These are phyloP conservation scores for Aurelia sp. DNA, from an alignment of 30 jellyfish, hydroid and myxozoan genomes.

Conservation along the genomic window DNA sequence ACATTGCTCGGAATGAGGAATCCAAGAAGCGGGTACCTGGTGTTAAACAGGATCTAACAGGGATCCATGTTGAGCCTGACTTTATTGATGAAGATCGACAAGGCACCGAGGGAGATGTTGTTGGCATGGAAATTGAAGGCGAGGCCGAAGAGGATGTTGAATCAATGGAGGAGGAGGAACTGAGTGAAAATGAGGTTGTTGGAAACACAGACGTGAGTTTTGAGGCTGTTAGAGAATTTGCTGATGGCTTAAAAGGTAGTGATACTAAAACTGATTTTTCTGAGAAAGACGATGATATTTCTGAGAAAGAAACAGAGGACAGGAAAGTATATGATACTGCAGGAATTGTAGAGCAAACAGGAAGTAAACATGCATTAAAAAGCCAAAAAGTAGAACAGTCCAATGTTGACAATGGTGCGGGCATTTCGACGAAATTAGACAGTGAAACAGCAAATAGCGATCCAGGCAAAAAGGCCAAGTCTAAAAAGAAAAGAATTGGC, in stretches of 20 bases:
- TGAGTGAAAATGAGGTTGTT: neutral
- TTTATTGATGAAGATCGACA: slow-evolving; percentile 57
- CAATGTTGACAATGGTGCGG: no score
- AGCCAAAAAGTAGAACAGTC: no score
- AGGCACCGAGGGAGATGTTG: slow-evolving; percentile 26
- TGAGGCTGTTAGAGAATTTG: no score
- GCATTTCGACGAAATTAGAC: no score
- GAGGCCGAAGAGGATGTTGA: slow-evolving; percentile 43
- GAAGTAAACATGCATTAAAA: no score
- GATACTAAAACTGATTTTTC: no score
- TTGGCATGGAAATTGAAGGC: slow-evolving; percentile 7
- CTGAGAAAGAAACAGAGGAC: neutral
- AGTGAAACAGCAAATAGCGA: neutral
- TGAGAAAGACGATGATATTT: neutral
- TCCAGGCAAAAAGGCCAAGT: neutral
- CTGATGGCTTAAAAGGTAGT: no score
- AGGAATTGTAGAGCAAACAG: no score
- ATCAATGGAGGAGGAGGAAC: slow-evolving; percentile 26
- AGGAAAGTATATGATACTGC: no score
- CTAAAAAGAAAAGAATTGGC: neutral
- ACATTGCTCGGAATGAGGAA: neutral
- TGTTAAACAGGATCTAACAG: slow-evolving; percentile 71
- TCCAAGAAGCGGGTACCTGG: slow-evolving; percentile 14
- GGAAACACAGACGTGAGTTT: neutral
- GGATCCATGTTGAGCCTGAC: slow-evolving; percentile 63